Evolutionary conservation across 2,113 vertebrate genomes (phyloP).

Genomic region (Nothoprocta pentlandii): DNA sequence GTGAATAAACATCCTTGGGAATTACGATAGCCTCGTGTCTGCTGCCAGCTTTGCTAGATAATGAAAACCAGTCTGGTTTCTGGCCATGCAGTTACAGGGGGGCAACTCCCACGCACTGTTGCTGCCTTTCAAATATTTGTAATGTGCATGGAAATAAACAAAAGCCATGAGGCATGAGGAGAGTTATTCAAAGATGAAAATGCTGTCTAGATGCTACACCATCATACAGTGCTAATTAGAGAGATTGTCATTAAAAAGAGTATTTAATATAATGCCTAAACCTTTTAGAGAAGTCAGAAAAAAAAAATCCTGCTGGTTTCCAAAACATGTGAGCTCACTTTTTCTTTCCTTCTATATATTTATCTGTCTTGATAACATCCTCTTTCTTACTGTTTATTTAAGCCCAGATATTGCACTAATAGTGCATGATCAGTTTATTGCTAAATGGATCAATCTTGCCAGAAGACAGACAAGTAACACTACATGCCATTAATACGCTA

Average conservation of each 20-base stretch:
- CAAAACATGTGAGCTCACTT: fast-evolving
- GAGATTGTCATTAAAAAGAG: fast-evolving
- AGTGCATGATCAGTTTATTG: background rate
- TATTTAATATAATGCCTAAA: background rate
- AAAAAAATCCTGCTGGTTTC: background rate
- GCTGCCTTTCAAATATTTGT: background rate
- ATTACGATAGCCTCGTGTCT: background rate
- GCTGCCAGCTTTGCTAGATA: background rate
- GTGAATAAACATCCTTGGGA: background rate
- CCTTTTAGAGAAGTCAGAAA: background rate
- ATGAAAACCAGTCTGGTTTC: background rate
- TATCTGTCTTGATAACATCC: background rate
- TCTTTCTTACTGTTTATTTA: background rate
- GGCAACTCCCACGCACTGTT: background rate
- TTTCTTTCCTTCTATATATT: background rate
- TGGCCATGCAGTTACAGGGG: background rate
- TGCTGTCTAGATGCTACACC: background rate
- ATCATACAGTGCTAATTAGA: background rate
- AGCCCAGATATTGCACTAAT: background rate
- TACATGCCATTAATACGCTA: background rate
- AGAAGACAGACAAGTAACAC: background rate
- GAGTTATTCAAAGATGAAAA: background rate
- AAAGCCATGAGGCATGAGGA: background rate
- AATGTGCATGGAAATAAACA: background rate
- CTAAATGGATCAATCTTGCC: background rate